Conservation (phyloP, 2,888 invertebrate species). For the Schrankia costaestrigalis region DNA sequence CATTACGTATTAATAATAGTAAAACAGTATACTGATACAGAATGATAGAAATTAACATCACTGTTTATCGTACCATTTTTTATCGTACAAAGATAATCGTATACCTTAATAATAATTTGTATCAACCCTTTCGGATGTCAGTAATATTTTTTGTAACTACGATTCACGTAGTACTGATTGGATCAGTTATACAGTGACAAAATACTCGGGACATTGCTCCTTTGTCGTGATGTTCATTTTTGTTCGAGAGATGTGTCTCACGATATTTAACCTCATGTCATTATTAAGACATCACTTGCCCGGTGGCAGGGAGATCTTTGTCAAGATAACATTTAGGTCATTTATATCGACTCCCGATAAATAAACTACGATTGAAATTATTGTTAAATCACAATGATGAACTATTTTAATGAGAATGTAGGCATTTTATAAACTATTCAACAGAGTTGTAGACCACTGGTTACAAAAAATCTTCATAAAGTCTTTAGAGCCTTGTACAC, state of each 20-base stretch:
- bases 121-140: constrained; percentile 59
- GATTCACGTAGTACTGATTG: constrained; percentile 62
- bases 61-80: constrained; percentile 51
- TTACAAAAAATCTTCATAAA: background rate
- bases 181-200: constrained; percentile 78
- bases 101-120: constrained; percentile 63
- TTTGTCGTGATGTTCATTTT: constrained; percentile 67
- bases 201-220: constrained; percentile 67
- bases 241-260: constrained; percentile 67
- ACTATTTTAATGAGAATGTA: constrained; percentile 31
- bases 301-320: constrained; percentile 71
- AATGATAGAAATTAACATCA: constrained; percentile 62
- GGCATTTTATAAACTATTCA: too few relatives aligned
- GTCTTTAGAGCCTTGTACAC: background rate
- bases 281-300: constrained; percentile 79
- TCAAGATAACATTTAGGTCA: constrained; percentile 63
- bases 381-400: constrained; percentile 31
- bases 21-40: constrained; percentile 38
- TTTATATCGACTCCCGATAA: constrained; percentile 58
- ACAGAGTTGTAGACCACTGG: too few relatives aligned
- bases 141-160: constrained; percentile 53
- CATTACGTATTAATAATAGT: constrained; percentile 58
- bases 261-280: constrained; percentile 74
- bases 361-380: constrained; percentile 39
- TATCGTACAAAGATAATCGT: constrained; percentile 54